phyloP scores from a whole-genome alignment of 2,888 invertebrate species.

The Artemia sinica region DNA sequence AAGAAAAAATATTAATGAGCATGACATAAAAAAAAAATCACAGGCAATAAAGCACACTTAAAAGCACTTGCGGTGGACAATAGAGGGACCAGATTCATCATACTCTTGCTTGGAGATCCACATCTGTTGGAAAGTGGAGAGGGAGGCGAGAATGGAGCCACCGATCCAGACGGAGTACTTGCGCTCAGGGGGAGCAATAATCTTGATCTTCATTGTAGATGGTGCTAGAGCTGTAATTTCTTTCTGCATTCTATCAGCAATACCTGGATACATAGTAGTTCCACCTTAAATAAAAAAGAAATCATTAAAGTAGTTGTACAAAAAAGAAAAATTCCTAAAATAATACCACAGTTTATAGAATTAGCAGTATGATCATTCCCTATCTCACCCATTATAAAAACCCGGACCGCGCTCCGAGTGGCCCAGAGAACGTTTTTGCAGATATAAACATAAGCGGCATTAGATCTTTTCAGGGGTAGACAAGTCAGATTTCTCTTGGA shows the following conservation, averaged over 20 bases:
- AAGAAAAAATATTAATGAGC: no score
- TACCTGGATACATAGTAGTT: constrained; percentile 87
- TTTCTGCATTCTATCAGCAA: constrained; percentile 76
- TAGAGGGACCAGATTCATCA: constrained; percentile 56
- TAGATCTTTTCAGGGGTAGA: no score
- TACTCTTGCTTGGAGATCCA: constrained; percentile 81
- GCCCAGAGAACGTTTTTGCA: no score
- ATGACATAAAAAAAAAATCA: no score
- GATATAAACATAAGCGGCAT: no score
- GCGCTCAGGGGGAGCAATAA: constrained; percentile 76
- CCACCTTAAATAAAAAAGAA: constrained; percentile 39
- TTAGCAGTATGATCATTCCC: no score
- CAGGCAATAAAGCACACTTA: constrained; percentile 27
- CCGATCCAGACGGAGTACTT: constrained; percentile 86
- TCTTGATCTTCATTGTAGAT: constrained; percentile 84
- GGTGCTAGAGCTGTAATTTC: constrained; percentile 76
- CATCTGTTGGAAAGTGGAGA: constrained; percentile 80
- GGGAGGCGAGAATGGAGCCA: constrained; percentile 69
- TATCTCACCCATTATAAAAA: no score
- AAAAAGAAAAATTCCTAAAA: no score
- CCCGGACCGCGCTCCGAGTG: no score
- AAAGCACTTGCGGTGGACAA: constrained; percentile 38
- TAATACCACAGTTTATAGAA: no score
- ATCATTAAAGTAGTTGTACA: no score
- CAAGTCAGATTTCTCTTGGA: no score